Conservation (phyloP, 2,888 invertebrate genomes). For the Cephus nigrinus region DNA sequence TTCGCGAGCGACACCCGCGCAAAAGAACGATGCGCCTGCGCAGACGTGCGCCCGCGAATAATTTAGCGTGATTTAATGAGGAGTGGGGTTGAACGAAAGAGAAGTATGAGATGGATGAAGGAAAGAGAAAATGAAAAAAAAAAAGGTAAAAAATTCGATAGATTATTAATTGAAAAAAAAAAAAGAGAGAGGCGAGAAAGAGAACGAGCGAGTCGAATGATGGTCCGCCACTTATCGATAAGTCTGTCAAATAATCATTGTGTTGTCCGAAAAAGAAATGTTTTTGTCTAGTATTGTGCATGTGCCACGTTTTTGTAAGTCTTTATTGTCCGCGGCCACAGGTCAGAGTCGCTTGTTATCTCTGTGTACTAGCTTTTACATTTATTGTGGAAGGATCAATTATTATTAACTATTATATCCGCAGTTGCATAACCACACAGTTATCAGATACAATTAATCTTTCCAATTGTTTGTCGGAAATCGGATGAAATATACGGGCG, state of each 20-base stretch:
- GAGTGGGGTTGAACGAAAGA: constrained; percentile 1
- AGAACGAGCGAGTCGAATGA: background rate
- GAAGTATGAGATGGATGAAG: constrained; percentile 12
- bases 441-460: constrained; percentile 6
- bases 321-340: constrained; percentile 58
- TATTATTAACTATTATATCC: constrained; percentile 32
- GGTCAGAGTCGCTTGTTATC: constrained; percentile 58
- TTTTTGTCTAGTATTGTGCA: constrained; percentile 65
- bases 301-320: constrained; percentile 63
- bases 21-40: background rate
- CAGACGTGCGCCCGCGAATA: background rate
- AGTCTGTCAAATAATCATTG: constrained; percentile 57
- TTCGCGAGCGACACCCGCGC: background rate
- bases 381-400: constrained; percentile 52
- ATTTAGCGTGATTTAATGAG: constrained; percentile 1
- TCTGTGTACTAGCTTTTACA: constrained; percentile 64
- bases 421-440: constrained; percentile 10
- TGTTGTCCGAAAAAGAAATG: constrained; percentile 51
- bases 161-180: constrained; percentile 18
- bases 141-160: constrained; percentile 19
- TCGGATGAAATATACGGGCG: background rate
- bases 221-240: constrained; percentile 30
- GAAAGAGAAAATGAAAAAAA: constrained; percentile 20
- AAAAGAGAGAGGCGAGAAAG: constrained; percentile 17
- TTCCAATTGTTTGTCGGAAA: background rate